Evolutionary conservation across 2,113 vertebrate species (phyloP).

Genomic region (crab-eating macaque (Macaca fascicularis)): T2T-MFA8v1.1 NC_088395.1:127974501-127975000

Average conservation of each 20-base stretch:
- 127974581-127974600: neutral
- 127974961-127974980: slow-evolving; percentile 93
- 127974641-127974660: slow-evolving; percentile 4
- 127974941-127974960: slow-evolving; percentile 87
- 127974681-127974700: slow-evolving; percentile 24
- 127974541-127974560: neutral
- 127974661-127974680: neutral
- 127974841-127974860: slow-evolving; percentile 88
- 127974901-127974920: slow-evolving; percentile 93
- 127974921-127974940: slow-evolving; percentile 86
- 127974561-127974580: neutral
- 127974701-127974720: neutral
- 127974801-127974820: slow-evolving; percentile 73
- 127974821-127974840: slow-evolving; percentile 87
- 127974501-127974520: neutral
- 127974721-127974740: neutral
- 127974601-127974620: neutral
- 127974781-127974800: slow-evolving; percentile 66
- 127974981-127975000: slow-evolving; percentile 95
- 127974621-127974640: neutral
- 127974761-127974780: slow-evolving; percentile 58
- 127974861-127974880: slow-evolving; percentile 93
- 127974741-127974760: slow-evolving; percentile 46
- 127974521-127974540: neutral
- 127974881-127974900: slow-evolving; percentile 90